phyloP scores from a whole-genome alignment of 2,113 vertebrate genomes.

The Macquaria ambigua region DNA sequence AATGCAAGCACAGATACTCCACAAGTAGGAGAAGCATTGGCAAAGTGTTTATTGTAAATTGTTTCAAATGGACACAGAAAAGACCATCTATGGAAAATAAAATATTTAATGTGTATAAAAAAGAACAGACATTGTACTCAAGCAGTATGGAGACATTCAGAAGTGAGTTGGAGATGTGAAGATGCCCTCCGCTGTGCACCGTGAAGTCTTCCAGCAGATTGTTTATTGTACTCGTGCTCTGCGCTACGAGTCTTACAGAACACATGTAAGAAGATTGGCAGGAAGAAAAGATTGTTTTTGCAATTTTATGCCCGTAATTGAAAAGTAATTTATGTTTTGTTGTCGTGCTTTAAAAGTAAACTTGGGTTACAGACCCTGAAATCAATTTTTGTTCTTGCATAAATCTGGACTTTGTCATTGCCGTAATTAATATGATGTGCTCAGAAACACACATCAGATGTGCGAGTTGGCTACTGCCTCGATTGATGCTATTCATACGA shows the following conservation, averaged over 20 bases:
- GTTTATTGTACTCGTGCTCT: background rate
- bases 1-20: background rate
- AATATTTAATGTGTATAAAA: constrained; percentile 76
- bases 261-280: constrained; percentile 1
- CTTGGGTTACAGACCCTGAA: background rate
- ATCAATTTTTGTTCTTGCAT: constrained; percentile 9
- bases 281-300: background rate
- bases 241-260: background rate
- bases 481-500: constrained; percentile 1
- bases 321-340: background rate
- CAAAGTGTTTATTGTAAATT: constrained; percentile 83
- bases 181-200: background rate
- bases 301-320: background rate
- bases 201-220: background rate
- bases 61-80: constrained; percentile 73
- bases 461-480: background rate
- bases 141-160: constrained; percentile 67
- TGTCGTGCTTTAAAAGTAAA: background rate
- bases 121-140: constrained; percentile 54
- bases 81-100: constrained; percentile 74
- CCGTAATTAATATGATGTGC: background rate
- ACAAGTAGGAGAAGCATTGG: constrained; percentile 32
- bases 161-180: constrained; percentile 21
- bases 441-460: constrained; percentile 18
- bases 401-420: background rate